Base-by-base conservation (phyloP, 2,113 vertebrate genomes). In the Caracal caracal region DNA sequence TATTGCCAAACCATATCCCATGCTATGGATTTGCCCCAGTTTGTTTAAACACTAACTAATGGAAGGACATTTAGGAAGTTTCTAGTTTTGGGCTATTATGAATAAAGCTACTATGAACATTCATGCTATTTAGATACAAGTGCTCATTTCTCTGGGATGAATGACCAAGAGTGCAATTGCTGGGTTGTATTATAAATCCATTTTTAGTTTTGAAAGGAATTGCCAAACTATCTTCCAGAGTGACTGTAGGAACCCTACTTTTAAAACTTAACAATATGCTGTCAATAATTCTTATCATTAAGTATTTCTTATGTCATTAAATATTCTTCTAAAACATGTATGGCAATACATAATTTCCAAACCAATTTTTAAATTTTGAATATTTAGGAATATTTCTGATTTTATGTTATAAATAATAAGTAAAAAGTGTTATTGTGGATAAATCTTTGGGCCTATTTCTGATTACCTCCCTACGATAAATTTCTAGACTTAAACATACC, bases 401-500 rank as follows among this genome's bases (percentile, higher is more conserved):
- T 92, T 96, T 86, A 47, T 68, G 20, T 84, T 90, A 71, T 40
- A 87, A 75, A 63, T 40, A 47, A 87, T 59, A 85, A 78, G 3
- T 71, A 43, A 56, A 90, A 94, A 63, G 86, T 75, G 91, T 70
- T 47, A 85, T 33, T 82, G 35, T 94, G 26, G 49, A 59, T 71
- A 91, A 83, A 47, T 76, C 43, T 87, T 78, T 75, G 30, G 83
- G 53, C 24, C 53, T 80, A 79, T 93, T 93, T 94, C 80, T 93
- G 35, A 85, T 84, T 96, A 90, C 84, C 68, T 93, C 6, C 59
- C 94, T 83, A 91, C 76, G n/a, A 88, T 84, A 90, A 70, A 85
- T 80, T 90, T 94, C 71, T 84, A 93, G 56, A 82, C 13, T 56
- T 43, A 43, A 33, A 56, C 66, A 90, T 70, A 11, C 37, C 66